Evolutionary conservation across 2,113 vertebrate genomes (phyloP).

Genomic region (Edolisoma coerulescens): DNA sequence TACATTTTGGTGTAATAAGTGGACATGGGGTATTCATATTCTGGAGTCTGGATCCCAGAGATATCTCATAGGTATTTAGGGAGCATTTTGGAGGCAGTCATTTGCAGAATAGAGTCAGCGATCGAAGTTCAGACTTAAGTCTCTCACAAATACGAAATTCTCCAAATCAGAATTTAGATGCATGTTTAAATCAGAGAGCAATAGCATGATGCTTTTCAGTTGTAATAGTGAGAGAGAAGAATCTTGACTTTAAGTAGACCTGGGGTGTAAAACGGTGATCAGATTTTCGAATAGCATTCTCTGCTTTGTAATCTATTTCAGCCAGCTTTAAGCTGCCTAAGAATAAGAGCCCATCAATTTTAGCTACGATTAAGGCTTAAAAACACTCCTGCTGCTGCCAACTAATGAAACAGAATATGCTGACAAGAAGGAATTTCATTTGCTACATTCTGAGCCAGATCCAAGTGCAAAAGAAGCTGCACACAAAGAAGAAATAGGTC

Average conservation of each 20-base stretch:
- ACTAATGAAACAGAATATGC: neutral
- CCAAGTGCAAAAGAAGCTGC: neutral
- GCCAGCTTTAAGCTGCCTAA: slow-evolving; percentile 1
- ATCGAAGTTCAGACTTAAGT: neutral
- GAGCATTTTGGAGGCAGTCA: neutral
- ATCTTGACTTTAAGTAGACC: neutral
- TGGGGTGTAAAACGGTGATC: neutral
- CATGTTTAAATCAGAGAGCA: neutral
- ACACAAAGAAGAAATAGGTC: neutral
- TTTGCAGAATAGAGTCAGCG: neutral
- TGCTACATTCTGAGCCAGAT: neutral
- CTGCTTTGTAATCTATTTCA: slow-evolving; percentile 11
- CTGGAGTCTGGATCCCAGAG: neutral
- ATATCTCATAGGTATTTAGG: neutral
- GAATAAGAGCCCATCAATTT: slow-evolving; percentile 6
- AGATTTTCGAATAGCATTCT: neutral
- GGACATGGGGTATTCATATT: neutral
- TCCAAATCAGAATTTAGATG: neutral
- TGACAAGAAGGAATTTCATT: slow-evolving; percentile 3
- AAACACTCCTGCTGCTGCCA: neutral
- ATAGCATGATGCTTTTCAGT: neutral
- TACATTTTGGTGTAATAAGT: neutral
- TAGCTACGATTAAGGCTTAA: neutral
- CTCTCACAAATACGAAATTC: neutral
- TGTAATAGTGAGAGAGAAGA: neutral